Evolutionary conservation across 2,113 vertebrate species (phyloP).

Genomic region (Dasyurus viverrinus): DNA sequence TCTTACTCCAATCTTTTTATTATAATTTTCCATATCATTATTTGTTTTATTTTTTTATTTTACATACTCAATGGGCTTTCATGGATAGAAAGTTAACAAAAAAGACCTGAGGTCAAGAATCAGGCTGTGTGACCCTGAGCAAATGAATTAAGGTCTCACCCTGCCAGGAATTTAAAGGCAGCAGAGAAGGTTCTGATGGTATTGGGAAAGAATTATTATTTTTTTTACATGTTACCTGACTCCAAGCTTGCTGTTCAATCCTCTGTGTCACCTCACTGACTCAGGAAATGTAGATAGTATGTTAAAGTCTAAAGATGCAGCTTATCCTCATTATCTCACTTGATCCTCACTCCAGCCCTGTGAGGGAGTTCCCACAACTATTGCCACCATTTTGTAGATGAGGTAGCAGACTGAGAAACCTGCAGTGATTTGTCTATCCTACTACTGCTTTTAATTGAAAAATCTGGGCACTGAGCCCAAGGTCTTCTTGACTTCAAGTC

Average conservation of each 20-base stretch:
- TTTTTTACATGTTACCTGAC: no score
- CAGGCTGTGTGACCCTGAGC: not conserved
- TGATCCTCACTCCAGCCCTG: not conserved
- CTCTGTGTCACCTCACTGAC: not conserved
- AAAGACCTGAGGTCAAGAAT: not conserved
- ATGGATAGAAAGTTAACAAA: not conserved
- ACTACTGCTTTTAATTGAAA: not conserved
- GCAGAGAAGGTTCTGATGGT: not conserved
- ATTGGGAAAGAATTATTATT: not conserved
- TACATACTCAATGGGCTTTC: not conserved
- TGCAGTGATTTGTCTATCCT: not conserved
- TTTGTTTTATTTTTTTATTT: not conserved
- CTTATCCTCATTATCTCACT: not conserved
- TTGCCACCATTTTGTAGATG: not conserved
- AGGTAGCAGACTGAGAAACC: not conserved
- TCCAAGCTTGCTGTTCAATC: not conserved
- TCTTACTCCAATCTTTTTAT: not conserved
- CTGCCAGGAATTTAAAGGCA: not conserved
- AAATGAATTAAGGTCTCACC: not conserved
- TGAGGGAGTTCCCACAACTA: not conserved
- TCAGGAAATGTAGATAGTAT: not conserved
- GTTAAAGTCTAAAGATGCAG: not conserved
- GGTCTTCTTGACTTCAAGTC: not conserved
- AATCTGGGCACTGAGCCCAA: not conserved
- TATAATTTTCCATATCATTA: not conserved